Conservation (phyloP, 2,888 invertebrate genomes). For the Osmoderma eremita region DNA sequence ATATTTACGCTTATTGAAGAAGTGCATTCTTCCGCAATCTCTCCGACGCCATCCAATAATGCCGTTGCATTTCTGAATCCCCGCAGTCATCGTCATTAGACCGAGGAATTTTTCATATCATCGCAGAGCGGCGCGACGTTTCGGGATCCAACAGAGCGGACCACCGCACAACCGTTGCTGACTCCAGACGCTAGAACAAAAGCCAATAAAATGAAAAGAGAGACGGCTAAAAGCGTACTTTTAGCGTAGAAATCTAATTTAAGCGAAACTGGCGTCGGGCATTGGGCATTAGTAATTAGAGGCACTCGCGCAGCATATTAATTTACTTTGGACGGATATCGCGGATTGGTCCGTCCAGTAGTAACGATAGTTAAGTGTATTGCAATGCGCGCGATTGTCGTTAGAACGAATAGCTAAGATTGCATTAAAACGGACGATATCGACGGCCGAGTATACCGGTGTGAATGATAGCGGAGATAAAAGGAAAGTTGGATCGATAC, state of each 20-base stretch:
- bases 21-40: no score
- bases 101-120: conserved; percentile 23
- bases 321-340: conserved; percentile 24
- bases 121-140: conserved; percentile 1
- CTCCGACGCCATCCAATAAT: not conserved
- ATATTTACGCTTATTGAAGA: no score
- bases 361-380: conserved; percentile 16
- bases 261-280: conserved; percentile 29
- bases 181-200: conserved; percentile 22
- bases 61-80: not conserved
- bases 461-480: conserved; percentile 9
- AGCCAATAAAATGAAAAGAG: conserved; percentile 11
- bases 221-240: conserved; percentile 24
- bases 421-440: not conserved
- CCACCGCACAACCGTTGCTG: no score
- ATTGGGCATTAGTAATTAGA: conserved; percentile 34
- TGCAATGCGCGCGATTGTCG: not conserved
- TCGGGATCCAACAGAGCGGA: not conserved
- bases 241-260: conserved; percentile 32
- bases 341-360: conserved; percentile 9
- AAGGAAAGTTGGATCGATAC: conserved; percentile 4
- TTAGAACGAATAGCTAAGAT: not conserved
- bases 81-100: not conserved
- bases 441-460: not conserved
- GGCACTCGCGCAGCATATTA: conserved; percentile 30